These are phyloP conservation scores for Hemaris fuciformis DNA, from an alignment of 2,888 invertebrate species.

Conservation along the genomic window DNA sequence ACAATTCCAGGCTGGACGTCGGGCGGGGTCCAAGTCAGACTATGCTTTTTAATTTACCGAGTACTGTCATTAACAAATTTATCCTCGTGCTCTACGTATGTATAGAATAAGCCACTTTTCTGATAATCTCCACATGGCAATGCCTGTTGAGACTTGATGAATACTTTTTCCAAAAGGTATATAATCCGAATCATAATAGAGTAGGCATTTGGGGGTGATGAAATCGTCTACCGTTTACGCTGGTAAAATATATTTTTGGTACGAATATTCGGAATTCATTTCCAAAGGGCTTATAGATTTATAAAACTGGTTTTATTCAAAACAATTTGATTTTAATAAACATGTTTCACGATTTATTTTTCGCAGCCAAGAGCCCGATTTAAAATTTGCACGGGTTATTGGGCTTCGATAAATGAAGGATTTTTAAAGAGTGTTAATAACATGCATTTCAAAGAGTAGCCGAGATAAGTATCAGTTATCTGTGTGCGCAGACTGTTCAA, in stretches of 20 bases:
- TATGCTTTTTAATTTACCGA: constrained; percentile 70
- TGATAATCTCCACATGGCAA: constrained; percentile 55
- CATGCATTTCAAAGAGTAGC: neutral
- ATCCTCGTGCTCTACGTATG: constrained; percentile 61
- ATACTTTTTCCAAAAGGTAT: neutral
- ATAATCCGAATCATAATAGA: neutral
- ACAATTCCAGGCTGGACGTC: constrained; percentile 39
- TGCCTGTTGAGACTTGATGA: constrained; percentile 29
- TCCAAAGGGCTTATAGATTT: neutral
- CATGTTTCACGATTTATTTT: neutral
- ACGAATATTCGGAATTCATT: neutral
- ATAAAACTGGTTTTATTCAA: neutral
- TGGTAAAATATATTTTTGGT: neutral
- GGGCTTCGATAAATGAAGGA: neutral
- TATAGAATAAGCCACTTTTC: constrained; percentile 61
- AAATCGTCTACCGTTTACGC: neutral
- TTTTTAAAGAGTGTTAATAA: neutral
- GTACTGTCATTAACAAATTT: constrained; percentile 60
- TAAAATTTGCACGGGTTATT: neutral
- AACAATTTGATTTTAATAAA: neutral
- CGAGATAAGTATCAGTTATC: neutral
- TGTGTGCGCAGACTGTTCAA: neutral
- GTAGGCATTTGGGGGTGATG: neutral
- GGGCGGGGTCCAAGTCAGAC: constrained; percentile 45
- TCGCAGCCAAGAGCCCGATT: neutral